Percentiles rank a stretch among this genome's conserved stretches.
phyloP scores from a whole-genome alignment of 1,140 invertebrate genomes.

The Maniola jurtina region DNA sequence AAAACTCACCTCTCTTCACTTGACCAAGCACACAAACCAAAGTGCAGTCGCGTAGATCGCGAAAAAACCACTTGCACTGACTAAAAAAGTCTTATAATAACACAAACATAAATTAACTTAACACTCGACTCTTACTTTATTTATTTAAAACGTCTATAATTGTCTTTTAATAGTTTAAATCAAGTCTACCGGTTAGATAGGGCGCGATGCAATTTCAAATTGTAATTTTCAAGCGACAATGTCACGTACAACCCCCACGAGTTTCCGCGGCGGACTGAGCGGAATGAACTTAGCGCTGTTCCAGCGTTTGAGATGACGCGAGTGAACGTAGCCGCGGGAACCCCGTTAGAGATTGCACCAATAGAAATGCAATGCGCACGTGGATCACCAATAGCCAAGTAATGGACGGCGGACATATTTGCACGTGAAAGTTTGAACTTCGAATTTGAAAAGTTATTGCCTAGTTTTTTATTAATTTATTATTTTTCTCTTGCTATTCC shows the following conservation, averaged over 20 bases:
- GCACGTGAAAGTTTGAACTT: constrained; percentile 52
- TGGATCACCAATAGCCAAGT: constrained; percentile 41
- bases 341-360: constrained; percentile 49
- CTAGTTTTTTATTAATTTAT: neutral
- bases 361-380: constrained; percentile 33
- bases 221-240: constrained; percentile 15
- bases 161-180: constrained; percentile 41
- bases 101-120: constrained; percentile 60
- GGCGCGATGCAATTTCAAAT: constrained; percentile 40
- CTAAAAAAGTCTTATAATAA: constrained; percentile 41
- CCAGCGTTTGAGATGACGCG: constrained; percentile 45
- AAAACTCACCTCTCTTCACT: constrained; percentile 70
- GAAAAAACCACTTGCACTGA: constrained; percentile 52
- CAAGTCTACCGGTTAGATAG: constrained; percentile 41
- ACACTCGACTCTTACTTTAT: constrained; percentile 33
- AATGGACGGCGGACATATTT: constrained; percentile 34
- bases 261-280: constrained; percentile 66
- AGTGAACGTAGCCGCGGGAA: constrained; percentile 55
- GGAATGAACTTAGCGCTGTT: constrained; percentile 59
- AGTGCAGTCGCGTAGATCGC: constrained; percentile 66
- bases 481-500: neutral
- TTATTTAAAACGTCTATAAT: constrained; percentile 18
- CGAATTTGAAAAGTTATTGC: neutral
- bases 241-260: constrained; percentile 50
- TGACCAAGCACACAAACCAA: constrained; percentile 59